Evolutionary conservation across 2,888 invertebrate genomes (phyloP).

Genomic region (Phortica okadai): DNA sequence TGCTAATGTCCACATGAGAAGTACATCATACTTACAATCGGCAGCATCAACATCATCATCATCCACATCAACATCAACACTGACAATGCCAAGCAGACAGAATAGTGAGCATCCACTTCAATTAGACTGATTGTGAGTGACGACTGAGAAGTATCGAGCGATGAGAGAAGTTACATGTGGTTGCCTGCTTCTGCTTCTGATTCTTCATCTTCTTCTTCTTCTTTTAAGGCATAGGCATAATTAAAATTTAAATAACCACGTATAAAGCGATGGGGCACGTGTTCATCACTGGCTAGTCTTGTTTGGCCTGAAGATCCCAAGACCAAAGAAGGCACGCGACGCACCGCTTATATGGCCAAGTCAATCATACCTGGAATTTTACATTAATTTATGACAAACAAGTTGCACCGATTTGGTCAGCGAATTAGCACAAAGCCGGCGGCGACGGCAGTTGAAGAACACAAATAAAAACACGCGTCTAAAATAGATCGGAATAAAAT

Average conservation of each 20-base stretch:
- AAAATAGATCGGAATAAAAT: neutral
- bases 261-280: slow-evolving; percentile 27
- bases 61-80: neutral
- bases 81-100: neutral
- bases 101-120: neutral
- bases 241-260: slow-evolving; percentile 30
- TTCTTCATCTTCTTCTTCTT: neutral
- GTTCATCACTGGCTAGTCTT: slow-evolving; percentile 14
- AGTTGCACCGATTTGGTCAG: slow-evolving; percentile 28
- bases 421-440: neutral
- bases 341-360: slow-evolving; percentile 22
- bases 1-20: slow-evolving; percentile 11
- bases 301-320: neutral
- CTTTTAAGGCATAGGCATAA: slow-evolving; percentile 21
- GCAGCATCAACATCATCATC: neutral
- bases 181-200: neutral
- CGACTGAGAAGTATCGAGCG: neutral
- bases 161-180: neutral
- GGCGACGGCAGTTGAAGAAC: neutral
- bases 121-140: slow-evolving; percentile 14
- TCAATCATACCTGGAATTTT: slow-evolving; percentile 32
- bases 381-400: slow-evolving; percentile 32
- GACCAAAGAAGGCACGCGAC: slow-evolving; percentile 15
- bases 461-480: neutral
- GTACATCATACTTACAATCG: neutral